phyloP scores from a whole-genome alignment of 2,113 vertebrate species.

The Muntiacus reevesi region DNA sequence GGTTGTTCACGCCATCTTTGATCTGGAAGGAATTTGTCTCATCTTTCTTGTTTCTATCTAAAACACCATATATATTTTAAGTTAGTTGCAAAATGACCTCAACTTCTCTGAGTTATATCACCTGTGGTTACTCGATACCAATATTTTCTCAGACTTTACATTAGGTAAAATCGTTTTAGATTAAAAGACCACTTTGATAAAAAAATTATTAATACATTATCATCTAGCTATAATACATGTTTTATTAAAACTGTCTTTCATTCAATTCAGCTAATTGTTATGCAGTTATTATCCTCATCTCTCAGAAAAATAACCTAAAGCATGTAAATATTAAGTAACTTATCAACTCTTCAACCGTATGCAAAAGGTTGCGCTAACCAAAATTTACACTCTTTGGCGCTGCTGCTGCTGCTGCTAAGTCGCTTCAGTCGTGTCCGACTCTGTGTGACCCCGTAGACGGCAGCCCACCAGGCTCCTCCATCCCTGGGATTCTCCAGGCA shows the following conservation, averaged over 20 bases:
- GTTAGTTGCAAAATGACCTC: not conserved
- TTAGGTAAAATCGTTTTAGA: not conserved
- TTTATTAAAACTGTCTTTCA: not conserved
- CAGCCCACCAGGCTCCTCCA: not conserved
- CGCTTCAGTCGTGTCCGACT: not conserved
- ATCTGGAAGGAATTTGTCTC: not conserved
- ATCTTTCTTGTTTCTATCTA: not conserved
- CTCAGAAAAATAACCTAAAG: not conserved
- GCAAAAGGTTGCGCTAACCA: not conserved
- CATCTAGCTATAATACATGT: not conserved
- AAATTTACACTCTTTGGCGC: not conserved
- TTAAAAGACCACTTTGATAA: not conserved
- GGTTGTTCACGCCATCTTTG: not conserved
- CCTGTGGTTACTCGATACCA: not conserved
- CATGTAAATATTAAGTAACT: not conserved
- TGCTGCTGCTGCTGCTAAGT: not conserved
- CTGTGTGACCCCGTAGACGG: rapidly evolving
- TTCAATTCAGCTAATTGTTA: not conserved
- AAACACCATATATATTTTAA: not conserved
- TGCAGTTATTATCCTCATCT: not conserved
- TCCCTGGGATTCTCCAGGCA: not conserved
- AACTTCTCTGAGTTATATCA: not conserved
- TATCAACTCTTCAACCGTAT: not conserved
- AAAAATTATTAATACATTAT: not conserved
- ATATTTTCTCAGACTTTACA: not conserved